Evolutionary conservation across 2,888 invertebrate genomes (phyloP).

Genomic region (Eurytoma adleriae): DNA sequence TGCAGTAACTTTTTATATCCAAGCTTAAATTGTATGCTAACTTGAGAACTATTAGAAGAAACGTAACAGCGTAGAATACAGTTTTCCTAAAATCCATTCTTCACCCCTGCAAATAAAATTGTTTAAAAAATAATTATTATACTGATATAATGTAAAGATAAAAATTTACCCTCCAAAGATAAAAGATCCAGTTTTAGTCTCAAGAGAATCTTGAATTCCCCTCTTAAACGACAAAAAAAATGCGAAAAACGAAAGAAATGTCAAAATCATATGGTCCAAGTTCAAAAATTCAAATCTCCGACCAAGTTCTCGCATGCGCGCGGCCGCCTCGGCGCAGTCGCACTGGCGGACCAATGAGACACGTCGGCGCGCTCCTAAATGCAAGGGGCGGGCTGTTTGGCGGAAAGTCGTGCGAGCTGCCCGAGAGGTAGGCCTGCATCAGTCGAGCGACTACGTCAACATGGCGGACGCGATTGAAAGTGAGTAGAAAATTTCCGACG

Average conservation of each 20-base stretch:
- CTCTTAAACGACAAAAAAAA: too few species aligned
- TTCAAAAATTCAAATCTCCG: not conserved
- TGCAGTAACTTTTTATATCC: slow-evolving; percentile 71
- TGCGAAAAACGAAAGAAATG: too few species aligned
- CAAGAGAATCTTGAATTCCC: too few species aligned
- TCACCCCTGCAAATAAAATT: too few species aligned
- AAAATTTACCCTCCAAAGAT: too few species aligned
- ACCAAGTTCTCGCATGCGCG: not conserved
- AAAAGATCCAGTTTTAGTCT: too few species aligned
- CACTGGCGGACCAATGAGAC: slow-evolving; percentile 40
- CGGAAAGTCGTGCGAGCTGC: slow-evolving; percentile 61
- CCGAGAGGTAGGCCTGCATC: slow-evolving; percentile 66
- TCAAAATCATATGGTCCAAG: not conserved
- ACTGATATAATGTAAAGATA: too few species aligned
- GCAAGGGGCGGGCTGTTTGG: slow-evolving; percentile 60
- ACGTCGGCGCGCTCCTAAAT: slow-evolving; percentile 45
- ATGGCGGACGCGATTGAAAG: slow-evolving; percentile 87
- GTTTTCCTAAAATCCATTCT: too few species aligned
- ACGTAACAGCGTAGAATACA: too few species aligned
- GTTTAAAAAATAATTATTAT: too few species aligned
- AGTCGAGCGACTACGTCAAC: slow-evolving; percentile 75
- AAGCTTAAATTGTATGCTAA: not conserved
- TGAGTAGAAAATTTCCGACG: slow-evolving; percentile 77
- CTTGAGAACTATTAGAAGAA: too few species aligned
- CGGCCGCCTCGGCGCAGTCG: slow-evolving; percentile 7